Evolutionary conservation across 64 coral and sea anemone species (phyloP).

Genomic region (Montipora capricornis): DNA sequence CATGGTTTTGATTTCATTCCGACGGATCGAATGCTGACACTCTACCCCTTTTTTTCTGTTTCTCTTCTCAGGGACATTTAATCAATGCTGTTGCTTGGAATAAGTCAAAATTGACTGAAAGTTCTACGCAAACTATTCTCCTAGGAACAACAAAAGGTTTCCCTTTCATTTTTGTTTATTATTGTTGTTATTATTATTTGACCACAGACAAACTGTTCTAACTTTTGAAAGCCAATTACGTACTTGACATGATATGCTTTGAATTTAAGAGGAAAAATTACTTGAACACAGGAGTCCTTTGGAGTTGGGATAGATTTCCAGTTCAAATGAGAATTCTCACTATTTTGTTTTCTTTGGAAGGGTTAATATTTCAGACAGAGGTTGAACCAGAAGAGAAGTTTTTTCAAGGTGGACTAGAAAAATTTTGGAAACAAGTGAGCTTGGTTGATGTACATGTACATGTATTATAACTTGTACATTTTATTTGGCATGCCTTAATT

Average conservation of each 20-base stretch:
- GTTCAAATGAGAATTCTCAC: background rate
- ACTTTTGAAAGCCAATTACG: no score
- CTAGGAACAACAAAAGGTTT: conserved; percentile 86
- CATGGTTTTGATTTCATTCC: no score
- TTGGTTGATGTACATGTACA: no score
- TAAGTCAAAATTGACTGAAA: conserved; percentile 92
- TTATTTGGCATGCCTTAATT: no score
- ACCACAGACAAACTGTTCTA: no score
- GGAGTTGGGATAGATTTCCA: no score
- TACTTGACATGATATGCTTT: no score
- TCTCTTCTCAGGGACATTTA: conserved; percentile 75
- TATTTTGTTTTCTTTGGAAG: conserved; percentile 18
- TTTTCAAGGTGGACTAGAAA: conserved; percentile 90
- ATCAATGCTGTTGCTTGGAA: conserved; percentile 98
- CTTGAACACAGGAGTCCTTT: no score
- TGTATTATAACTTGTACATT: no score
- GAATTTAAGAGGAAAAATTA: no score
- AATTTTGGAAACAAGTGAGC: conserved; percentile 85
- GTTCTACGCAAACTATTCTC: conserved; percentile 93
- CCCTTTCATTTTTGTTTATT: no score
- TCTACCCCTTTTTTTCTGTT: background rate
- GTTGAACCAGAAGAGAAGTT: conserved; percentile 95
- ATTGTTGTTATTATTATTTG: no score
- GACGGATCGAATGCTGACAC: background rate
- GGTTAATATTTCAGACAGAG: conserved; percentile 88